Conservation (phyloP, 1,140 invertebrate genomes). For the Propsilocerus akamusi region DNA sequence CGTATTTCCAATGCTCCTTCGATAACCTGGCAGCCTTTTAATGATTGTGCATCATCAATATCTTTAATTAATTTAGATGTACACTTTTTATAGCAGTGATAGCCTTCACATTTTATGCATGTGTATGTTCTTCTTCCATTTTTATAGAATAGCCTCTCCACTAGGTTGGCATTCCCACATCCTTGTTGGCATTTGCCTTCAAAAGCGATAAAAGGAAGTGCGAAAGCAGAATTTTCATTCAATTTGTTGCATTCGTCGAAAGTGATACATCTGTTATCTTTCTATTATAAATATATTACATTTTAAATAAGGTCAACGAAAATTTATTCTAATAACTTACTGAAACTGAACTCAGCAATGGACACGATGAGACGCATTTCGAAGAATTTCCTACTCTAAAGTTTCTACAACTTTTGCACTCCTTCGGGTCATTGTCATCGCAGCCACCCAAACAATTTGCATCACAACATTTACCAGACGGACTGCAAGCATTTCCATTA, state of each 20-base stretch:
- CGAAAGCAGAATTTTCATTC: too few species aligned
- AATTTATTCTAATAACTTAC: not conserved
- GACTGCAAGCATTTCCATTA: constrained; percentile 34
- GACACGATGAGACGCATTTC: constrained; percentile 42
- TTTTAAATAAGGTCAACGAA: constrained; percentile 1
- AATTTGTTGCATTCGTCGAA: constrained; percentile 39
- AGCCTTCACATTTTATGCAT: too few species aligned
- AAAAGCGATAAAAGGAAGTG: too few species aligned
- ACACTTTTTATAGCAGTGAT: not conserved
- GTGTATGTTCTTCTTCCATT: too few species aligned
- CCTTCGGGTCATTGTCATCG: constrained; percentile 27
- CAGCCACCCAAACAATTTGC: constrained; percentile 71
- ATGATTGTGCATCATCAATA: not conserved
- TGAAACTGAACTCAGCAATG: constrained; percentile 48
- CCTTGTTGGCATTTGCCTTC: too few species aligned
- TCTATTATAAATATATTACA: constrained; percentile 11
- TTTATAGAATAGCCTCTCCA: too few species aligned
- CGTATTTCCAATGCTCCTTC: too few species aligned
- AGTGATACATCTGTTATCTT: constrained; percentile 43
- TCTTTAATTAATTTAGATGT: not conserved
- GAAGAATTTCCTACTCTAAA: constrained; percentile 30
- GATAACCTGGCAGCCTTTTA: too few species aligned
- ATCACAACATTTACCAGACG: constrained; percentile 52
- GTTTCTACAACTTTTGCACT: constrained; percentile 61
- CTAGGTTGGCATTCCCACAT: too few species aligned